Conservation (phyloP, 2,888 invertebrate species). For the Watsonalla cultraria region DNA sequence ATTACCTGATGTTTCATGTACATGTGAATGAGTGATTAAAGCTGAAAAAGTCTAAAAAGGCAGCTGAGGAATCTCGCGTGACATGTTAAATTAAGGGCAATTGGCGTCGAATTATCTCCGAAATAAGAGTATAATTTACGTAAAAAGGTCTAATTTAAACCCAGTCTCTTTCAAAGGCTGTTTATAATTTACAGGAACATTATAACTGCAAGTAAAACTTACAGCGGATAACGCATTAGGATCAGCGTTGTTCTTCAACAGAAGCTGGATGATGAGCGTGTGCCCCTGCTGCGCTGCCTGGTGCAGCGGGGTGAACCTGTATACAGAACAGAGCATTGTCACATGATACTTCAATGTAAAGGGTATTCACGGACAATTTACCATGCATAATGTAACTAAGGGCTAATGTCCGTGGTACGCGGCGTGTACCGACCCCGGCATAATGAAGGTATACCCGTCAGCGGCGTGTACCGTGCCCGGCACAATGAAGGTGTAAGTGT, state of each 20-base stretch:
- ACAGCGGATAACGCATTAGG: conserved; percentile 97
- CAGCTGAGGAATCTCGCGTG: too few relatives aligned
- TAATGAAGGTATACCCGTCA: conserved; percentile 69
- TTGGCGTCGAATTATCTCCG: too few relatives aligned
- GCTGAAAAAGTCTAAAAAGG: too few relatives aligned
- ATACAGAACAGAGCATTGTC: background rate
- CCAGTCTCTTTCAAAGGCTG: too few relatives aligned
- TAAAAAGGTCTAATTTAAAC: too few relatives aligned
- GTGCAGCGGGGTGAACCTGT: conserved; percentile 94
- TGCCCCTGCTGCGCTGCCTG: conserved; percentile 99
- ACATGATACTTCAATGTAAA: background rate
- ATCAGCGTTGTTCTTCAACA: conserved; percentile 95
- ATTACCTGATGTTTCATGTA: background rate
- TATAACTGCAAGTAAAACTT: conserved; percentile 55
- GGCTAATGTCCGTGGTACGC: too few relatives aligned
- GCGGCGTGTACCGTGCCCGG: too few relatives aligned
- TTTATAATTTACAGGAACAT: background rate
- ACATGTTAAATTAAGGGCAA: too few relatives aligned
- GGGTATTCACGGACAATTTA: background rate
- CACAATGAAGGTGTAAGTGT: background rate
- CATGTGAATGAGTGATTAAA: background rate
- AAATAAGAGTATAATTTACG: too few relatives aligned
- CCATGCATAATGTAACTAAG: too few relatives aligned
- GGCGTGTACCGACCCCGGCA: too few relatives aligned
- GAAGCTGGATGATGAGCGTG: conserved; percentile 93